These are phyloP conservation scores for Melanerpes formicivorus DNA, from an alignment of 2,113 vertebrate genomes.

Conservation along the genomic window DNA sequence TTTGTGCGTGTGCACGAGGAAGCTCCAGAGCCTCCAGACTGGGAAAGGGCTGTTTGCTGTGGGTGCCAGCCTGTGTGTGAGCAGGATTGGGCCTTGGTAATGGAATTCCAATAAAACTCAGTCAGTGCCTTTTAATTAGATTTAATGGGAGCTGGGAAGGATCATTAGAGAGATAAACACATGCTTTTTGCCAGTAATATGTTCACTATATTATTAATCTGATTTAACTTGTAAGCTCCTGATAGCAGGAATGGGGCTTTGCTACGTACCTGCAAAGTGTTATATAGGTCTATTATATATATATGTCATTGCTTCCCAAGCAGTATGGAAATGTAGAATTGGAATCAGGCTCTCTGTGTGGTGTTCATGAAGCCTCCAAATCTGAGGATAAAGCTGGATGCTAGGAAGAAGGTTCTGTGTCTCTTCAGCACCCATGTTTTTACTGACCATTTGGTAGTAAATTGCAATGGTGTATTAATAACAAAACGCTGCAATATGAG, in stretches of 20 bases:
- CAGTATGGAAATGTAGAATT: background rate
- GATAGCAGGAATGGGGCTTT: background rate
- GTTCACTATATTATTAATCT: conserved; percentile 17
- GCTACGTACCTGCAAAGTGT: background rate
- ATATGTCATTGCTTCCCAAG: background rate
- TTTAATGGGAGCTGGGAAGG: conserved; percentile 41
- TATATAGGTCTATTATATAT: background rate
- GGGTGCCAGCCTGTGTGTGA: fast-evolving
- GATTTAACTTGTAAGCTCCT: conserved; percentile 35
- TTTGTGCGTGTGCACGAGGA: background rate
- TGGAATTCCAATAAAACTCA: conserved; percentile 49
- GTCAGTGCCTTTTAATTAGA: conserved; percentile 48
- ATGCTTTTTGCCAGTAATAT: conserved; percentile 47
- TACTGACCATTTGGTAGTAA: background rate
- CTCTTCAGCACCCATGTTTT: background rate
- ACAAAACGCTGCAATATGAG: background rate
- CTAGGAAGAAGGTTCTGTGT: background rate
- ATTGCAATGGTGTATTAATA: background rate
- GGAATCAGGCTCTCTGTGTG: background rate
- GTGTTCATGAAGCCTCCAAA: background rate
- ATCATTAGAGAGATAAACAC: conserved; percentile 48
- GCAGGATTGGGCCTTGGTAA: background rate
- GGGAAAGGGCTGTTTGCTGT: fast-evolving
- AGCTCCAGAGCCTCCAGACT: background rate
- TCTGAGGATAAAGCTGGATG: background rate